A percentile compares a stretch with the other conserved stretches of the same genome.
phyloP scores from a whole-genome alignment of 2,113 vertebrate genomes.

The Scolopax mira region DNA sequence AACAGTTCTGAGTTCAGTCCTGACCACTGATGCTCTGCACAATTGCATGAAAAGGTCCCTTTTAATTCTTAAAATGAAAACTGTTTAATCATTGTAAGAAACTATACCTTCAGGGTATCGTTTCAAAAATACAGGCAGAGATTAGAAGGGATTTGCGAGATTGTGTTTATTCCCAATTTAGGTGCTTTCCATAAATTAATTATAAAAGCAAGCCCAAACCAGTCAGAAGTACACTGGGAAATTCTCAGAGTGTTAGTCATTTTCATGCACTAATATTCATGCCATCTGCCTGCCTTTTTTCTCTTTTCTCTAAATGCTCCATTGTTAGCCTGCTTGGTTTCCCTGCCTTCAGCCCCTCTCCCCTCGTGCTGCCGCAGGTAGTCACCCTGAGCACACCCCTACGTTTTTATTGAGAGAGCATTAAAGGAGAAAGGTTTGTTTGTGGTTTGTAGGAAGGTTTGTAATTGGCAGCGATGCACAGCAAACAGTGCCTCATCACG shows the following conservation, averaged over 20 bases:
- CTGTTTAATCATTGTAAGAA: slow-evolving; percentile 61
- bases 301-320: background rate
- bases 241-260: slow-evolving; percentile 69
- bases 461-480: background rate
- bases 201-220: slow-evolving; percentile 63
- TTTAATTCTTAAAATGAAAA: slow-evolving; percentile 59
- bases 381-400: background rate
- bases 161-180: slow-evolving; percentile 70
- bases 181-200: slow-evolving; percentile 74
- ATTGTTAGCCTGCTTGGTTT: background rate
- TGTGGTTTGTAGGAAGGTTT: background rate
- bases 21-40: background rate
- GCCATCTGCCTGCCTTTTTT: slow-evolving; percentile 59
- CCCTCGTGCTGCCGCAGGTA: background rate
- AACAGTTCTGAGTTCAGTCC: background rate
- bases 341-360: background rate
- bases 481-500: background rate
- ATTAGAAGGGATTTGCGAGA: slow-evolving; percentile 69
- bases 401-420: background rate
- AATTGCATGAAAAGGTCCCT: background rate
- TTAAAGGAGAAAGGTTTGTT: background rate
- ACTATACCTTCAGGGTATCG: slow-evolving; percentile 45
- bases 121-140: slow-evolving; percentile 59
- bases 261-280: slow-evolving; percentile 69
- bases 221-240: slow-evolving; percentile 59